Evolutionary conservation across 92 coral and sea anemone species (phyloP).

Genomic region (Scolanthus callimorphus): DNA sequence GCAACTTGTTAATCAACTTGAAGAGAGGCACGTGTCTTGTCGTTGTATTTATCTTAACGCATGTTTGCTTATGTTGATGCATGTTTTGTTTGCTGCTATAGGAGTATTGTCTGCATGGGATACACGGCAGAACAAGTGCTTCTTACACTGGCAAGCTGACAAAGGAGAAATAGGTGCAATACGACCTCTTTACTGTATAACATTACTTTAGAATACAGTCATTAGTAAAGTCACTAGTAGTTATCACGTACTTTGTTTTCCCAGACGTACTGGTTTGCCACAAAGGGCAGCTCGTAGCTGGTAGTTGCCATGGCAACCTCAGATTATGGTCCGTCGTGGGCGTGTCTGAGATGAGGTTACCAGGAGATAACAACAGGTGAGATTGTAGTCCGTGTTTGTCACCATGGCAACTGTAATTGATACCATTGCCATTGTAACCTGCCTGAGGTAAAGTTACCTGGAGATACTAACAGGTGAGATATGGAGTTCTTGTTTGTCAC

Average conservation of each 20-base stretch:
- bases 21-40: too few relatives aligned
- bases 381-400: not conserved
- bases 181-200: not conserved
- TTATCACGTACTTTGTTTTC: not conserved
- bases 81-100: constrained; percentile 18
- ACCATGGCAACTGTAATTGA: too few relatives aligned
- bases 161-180: constrained; percentile 75
- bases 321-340: constrained; percentile 94
- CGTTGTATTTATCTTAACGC: too few relatives aligned
- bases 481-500: too few relatives aligned
- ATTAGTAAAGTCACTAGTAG: not conserved
- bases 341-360: constrained; percentile 80
- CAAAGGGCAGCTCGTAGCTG: constrained; percentile 81
- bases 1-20: too few relatives aligned
- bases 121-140: constrained; percentile 94
- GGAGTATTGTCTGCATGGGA: constrained; percentile 98
- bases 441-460: too few relatives aligned
- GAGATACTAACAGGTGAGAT: too few relatives aligned
- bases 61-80: not conserved
- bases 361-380: constrained; percentile 85
- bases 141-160: constrained; percentile 97
- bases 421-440: too few relatives aligned
- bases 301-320: constrained; percentile 77
- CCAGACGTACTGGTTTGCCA: constrained; percentile 65
- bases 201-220: too few relatives aligned